Base-by-base conservation (phyloP, 2,113 vertebrate species). In the Atlantisia rogersi region DNA sequence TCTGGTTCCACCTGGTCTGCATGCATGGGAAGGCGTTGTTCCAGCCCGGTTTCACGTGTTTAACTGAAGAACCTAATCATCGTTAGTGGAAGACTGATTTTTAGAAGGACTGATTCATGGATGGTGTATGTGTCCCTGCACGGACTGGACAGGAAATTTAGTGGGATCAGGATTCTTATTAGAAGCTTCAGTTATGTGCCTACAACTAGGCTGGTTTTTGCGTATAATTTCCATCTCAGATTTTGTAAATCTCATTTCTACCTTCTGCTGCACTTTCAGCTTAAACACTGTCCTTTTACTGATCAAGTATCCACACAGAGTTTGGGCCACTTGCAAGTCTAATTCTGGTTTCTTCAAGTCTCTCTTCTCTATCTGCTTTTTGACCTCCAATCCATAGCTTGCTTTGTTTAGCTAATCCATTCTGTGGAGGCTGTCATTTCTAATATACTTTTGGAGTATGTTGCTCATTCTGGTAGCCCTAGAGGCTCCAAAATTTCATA, bases 21-120 rank as follows among this genome's bases (percentile, higher is more conserved):
- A 26, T 24, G 13, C 4, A 0, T 8, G 10, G 21, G 9, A 7
- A 2, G 11, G 52, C 13, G 37, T 31, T 52, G 15, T 12, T 79
- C 21, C 31, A 76, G 28, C 31, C 53, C 12, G 0, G 7, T 70
- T 87, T 67, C 42, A 81, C 32, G 21, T 3, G 19, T 59, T 78
- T 75, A 37, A 74, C n/a, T 64, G 70, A 55, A 76, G 58, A 88
- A 55, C 10, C 6, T 12, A 90, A 26, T 32, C 35, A 52, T 1
- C 1, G 22, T 58, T 56, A 77, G 22, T 3, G 71, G 48, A 89
- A 92, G 37, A 73, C 50, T 1, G 0, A 17, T 71, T 82, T 92
- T 92, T 68, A 84, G 56, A 37, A 31, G 46, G 65, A 59, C 22
- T 16, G 19, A 88, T 12, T 79, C 75, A 79, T 1, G 11, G 24